Base-by-base conservation (phyloP, 2,797 vertebrate genomes). In the Hypotaenidia okinawae region DNA sequence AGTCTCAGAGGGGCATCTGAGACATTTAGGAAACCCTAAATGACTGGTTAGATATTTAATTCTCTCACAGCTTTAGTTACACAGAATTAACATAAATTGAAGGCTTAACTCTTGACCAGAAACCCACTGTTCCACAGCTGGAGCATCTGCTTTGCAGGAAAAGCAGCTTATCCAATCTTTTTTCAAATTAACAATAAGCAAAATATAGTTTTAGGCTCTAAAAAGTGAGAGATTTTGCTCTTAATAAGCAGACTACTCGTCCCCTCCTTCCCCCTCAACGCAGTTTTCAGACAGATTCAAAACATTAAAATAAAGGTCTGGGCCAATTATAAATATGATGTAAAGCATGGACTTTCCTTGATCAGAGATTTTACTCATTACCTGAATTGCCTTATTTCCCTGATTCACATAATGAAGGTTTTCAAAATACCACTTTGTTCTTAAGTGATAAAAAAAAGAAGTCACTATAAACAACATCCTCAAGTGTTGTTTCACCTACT, bases 371-470 rank as follows among this genome's bases (percentile, higher is more conserved):
- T 95, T 70, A 84, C 54, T 90, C 89, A 66, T 69, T 80, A 77
- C 54, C 62, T 84, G 66, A 91, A 94, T 73, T 95, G 82, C 39
- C 67, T 82, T 93, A 85, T 82, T 94, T 95, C 74, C 75, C 80
- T 61, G 39, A 92, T 93, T 93, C 73, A 78, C 47, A 76, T 90
- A 86, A 94, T 19, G 55, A 93, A 96, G 67, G 63, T 93, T 95
- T 96, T 94, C 86, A 95, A 91, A 96, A 91, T 66, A 89, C 11
- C n/a, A 62, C 77, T 95, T 94, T 83, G 74, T 88, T 94, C 84
- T 93, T 76, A 87, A 83, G 82, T 79, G 91, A 87, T 92, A 95
- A 96, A 95, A 69, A 69, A 94, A 94, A 77, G 61, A 66, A 93
- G 88, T 88, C 74, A 37, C 58, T 94, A 68, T 68, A 95, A 97